Conservation (phyloP, 2,113 vertebrate genomes). For the Thalassarche chlororhynchos region DNA sequence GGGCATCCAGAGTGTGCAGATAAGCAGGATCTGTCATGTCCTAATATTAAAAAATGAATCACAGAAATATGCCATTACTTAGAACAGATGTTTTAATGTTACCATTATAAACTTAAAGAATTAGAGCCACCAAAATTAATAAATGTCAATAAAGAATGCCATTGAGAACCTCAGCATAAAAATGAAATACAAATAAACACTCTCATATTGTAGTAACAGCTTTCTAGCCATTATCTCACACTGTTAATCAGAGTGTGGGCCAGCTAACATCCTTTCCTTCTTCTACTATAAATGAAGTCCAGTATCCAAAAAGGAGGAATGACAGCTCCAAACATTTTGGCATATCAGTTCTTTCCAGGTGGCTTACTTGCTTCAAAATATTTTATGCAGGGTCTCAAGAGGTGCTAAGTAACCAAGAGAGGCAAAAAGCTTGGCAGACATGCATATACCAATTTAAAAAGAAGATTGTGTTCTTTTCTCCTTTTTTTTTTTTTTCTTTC, state of each 20-base stretch:
- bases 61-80: not conserved
- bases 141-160: not conserved
- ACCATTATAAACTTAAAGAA: not conserved
- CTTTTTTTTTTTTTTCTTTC: not conserved
- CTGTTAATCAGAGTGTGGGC: not conserved
- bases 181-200: not conserved
- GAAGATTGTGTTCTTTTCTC: not conserved
- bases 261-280: not conserved
- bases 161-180: not conserved
- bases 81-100: conserved; percentile 16
- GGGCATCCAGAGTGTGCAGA: not conserved
- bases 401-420: not conserved
- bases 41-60: conserved; percentile 8
- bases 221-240: not conserved
- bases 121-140: not conserved
- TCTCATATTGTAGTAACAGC: not conserved
- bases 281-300: not conserved
- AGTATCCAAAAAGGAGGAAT: not conserved
- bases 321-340: not conserved
- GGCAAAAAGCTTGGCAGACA: not conserved
- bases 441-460: not conserved
- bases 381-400: not conserved
- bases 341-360: not conserved
- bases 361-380: not conserved
- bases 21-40: not conserved